Evolutionary conservation across 2,888 invertebrate species (phyloP).

Genomic region (Actias luna): DNA sequence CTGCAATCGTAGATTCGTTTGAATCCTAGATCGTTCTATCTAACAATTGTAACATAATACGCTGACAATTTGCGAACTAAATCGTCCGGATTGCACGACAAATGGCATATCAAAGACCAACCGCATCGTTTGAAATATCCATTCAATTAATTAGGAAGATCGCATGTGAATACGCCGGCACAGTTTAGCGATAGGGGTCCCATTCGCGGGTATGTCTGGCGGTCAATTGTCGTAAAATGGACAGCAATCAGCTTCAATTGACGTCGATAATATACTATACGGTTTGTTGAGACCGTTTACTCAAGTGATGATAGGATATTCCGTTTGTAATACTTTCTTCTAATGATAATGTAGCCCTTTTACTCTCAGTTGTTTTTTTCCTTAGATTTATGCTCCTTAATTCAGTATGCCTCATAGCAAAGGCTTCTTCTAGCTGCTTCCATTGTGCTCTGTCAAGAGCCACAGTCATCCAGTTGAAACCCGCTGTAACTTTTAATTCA

Average conservation of each 20-base stretch:
- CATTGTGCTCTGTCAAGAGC: too few species aligned
- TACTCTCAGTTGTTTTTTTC: background rate
- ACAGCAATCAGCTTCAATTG: constrained; percentile 76
- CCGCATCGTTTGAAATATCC: constrained; percentile 50
- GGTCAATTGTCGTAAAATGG: constrained; percentile 73
- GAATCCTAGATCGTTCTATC: background rate
- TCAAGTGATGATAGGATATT: constrained; percentile 34
- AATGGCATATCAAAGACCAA: constrained; percentile 31
- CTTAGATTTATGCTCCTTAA: too few species aligned
- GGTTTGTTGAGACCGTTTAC: constrained; percentile 43
- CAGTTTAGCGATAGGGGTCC: constrained; percentile 55
- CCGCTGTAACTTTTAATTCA: too few species aligned
- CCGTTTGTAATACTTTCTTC: constrained; percentile 28
- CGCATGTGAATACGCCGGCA: constrained; percentile 70
- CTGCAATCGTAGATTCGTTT: background rate
- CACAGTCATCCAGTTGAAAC: too few species aligned
- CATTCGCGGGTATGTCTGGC: constrained; percentile 36
- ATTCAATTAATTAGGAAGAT: constrained; percentile 63
- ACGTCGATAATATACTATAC: constrained; percentile 67
- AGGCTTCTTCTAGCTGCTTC: too few species aligned
- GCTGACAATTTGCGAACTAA: constrained; percentile 7
- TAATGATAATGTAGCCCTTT: constrained; percentile 26
- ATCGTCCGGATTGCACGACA: constrained; percentile 9
- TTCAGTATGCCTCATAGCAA: too few species aligned
- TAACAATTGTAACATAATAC: constrained; percentile 8